A percentile compares a stretch with the other conserved stretches of the same genome.
phyloP scores from a whole-genome alignment of 2,888 invertebrate genomes.

The Nebria salina region DNA sequence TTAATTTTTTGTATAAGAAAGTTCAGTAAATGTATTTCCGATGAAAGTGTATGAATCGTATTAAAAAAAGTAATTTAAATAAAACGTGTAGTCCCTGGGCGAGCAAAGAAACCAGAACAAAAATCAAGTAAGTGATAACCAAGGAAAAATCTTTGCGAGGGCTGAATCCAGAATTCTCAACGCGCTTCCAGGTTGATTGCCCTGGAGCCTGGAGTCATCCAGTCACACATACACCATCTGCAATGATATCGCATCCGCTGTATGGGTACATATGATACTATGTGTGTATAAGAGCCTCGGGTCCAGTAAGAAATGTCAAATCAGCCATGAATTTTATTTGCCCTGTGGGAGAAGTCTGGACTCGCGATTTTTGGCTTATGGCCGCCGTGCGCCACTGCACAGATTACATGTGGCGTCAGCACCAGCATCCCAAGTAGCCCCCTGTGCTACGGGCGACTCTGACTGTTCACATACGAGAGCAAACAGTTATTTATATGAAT shows the following conservation, averaged over 20 bases:
- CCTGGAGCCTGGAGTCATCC: slow-evolving; percentile 21
- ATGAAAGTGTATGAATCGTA: background rate
- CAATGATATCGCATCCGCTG: slow-evolving; percentile 11
- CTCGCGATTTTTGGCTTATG: slow-evolving; percentile 55
- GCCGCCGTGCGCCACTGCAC: slow-evolving; percentile 50
- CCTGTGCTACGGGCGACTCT: background rate
- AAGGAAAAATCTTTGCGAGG: slow-evolving; percentile 38
- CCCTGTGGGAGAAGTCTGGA: slow-evolving; percentile 60
- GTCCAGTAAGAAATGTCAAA: slow-evolving; percentile 63
- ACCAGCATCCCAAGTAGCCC: slow-evolving; percentile 36
- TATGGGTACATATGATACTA: background rate
- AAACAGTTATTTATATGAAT: slow-evolving; percentile 33
- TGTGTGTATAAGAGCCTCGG: slow-evolving; percentile 52
- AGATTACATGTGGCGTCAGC: slow-evolving; percentile 49
- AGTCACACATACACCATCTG: slow-evolving; percentile 7
- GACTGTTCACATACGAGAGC: slow-evolving; percentile 7
- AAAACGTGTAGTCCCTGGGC: background rate
- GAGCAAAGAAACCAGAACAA: background rate
- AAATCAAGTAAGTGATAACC: slow-evolving; percentile 45
- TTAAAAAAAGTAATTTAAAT: background rate
- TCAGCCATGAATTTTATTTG: slow-evolving; percentile 69
- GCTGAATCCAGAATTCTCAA: slow-evolving; percentile 44
- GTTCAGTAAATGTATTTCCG: too few species aligned
- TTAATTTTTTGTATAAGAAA: too few species aligned
- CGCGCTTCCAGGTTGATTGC: slow-evolving; percentile 44